These are phyloP conservation scores for Perca flavescens DNA, from an alignment of 2,113 vertebrate species.

Conservation along the genomic window DNA sequence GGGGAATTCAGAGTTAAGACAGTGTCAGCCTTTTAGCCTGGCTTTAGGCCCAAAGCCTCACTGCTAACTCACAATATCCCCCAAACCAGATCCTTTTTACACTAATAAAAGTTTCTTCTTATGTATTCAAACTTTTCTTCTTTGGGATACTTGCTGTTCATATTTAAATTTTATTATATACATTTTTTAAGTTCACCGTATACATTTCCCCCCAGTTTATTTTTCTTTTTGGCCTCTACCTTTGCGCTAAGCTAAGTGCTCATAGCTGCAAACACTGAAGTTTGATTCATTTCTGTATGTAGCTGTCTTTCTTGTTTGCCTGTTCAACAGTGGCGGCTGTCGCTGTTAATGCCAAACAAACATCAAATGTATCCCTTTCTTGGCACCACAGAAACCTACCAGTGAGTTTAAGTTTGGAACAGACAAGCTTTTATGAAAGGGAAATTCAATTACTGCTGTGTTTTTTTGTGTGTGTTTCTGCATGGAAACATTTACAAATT, in stretches of 20 bases:
- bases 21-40: conserved; percentile 44
- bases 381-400: not conserved
- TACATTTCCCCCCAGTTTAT: not conserved
- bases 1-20: conserved; percentile 49
- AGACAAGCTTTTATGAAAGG: not conserved
- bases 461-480: not conserved
- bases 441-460: not conserved
- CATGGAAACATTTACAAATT: not conserved
- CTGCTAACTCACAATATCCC: conserved; percentile 33
- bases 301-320: not conserved
- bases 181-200: not conserved
- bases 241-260: not conserved
- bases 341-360: conserved; percentile 10
- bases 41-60: conserved; percentile 47
- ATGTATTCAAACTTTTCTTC: not conserved
- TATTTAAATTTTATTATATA: not conserved
- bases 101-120: conserved; percentile 2
- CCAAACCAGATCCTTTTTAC: conserved; percentile 2
- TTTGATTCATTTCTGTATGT: not conserved
- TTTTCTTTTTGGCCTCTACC: not conserved
- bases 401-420: conserved; percentile 1
- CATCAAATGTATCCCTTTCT: conserved; percentile 13
- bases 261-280: not conserved
- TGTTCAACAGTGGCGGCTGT: conserved; percentile 1
- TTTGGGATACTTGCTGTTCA: conserved; percentile 1